These are phyloP conservation scores for Brachionus paranguensis DNA, from an alignment of 1,140 invertebrate genomes.

Conservation along the genomic window DNA sequence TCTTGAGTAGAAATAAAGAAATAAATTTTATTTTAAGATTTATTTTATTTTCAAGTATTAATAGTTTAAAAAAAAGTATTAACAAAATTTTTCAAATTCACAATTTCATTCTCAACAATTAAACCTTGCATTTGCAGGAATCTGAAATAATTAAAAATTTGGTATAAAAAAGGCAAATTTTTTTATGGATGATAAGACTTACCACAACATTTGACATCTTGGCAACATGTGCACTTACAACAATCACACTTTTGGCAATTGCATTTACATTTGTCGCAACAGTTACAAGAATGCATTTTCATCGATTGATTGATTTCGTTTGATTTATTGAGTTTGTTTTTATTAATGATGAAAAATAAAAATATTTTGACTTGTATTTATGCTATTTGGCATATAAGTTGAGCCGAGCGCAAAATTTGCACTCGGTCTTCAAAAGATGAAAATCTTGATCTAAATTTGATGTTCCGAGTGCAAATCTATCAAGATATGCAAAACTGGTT, in stretches of 20 bases:
- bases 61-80: background rate
- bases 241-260: constrained; percentile 23
- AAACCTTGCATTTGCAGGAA: background rate
- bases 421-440: background rate
- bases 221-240: constrained; percentile 17
- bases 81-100: background rate
- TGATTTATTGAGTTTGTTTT: background rate
- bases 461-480: background rate
- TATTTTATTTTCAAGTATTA: background rate
- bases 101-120: background rate
- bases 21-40: background rate
- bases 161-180: background rate
- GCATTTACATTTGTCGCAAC: constrained; percentile 34
- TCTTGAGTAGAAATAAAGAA: background rate
- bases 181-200: background rate
- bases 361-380: background rate
- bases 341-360: background rate
- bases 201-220: constrained; percentile 19
- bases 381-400: background rate
- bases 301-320: background rate
- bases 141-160: background rate
- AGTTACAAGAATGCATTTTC: background rate
- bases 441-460: background rate
- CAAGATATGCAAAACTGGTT: background rate
- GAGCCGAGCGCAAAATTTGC: background rate